Evolutionary conservation across 2,113 vertebrate species (phyloP), one percentile per base, ranked within the genome.

Genomic region (Oncorhynchus gorbuscha): DNA sequence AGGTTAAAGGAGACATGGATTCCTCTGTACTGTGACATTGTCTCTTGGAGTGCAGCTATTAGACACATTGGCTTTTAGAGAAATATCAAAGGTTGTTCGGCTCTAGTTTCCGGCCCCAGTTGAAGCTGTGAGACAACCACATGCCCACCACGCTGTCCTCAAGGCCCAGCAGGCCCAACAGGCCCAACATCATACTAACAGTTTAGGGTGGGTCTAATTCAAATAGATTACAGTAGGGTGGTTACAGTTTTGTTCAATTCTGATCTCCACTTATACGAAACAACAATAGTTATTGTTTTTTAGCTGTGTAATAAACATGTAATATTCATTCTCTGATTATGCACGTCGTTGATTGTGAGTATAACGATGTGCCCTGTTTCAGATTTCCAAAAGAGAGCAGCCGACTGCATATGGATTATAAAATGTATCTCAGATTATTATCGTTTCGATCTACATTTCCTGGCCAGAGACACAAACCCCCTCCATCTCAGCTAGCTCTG

Each of bases 401-500:
- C n/a, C 0, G 2, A 75, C 49, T 35, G 16, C 24, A 6, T 28
- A 76, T 1, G 13, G 62, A 74, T 69, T 77, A 82, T 83, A 75
- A 88, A 81, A 66, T 74, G 76, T 18, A 78, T 86, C 86, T 85
- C 75, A 73, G 68, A 82, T 86, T 84, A 84, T 75, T 48, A 75
- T 65, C 2, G 73, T 51, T 86, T 84, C 32, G 13, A 86, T 81
- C 81, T 64, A 73, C 84, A 81, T 82, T 77, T 83, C 84, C 77
- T 28, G 55, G 49, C 76, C 75, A 45, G 1, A 22, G 61, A 69
- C 74, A 71, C 83, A 81, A 72, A 82, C 81, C 74, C 78, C 12
- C 74, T 85, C 62, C 81, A 77, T 84, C 73, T 78, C 59, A 35
- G 59, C 68, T 30, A 28, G 28, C 75, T 73, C 59, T 81, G 74